Evolutionary conservation across 2,888 invertebrate species (phyloP).

Genomic region (Nymphalis c-album): DNA sequence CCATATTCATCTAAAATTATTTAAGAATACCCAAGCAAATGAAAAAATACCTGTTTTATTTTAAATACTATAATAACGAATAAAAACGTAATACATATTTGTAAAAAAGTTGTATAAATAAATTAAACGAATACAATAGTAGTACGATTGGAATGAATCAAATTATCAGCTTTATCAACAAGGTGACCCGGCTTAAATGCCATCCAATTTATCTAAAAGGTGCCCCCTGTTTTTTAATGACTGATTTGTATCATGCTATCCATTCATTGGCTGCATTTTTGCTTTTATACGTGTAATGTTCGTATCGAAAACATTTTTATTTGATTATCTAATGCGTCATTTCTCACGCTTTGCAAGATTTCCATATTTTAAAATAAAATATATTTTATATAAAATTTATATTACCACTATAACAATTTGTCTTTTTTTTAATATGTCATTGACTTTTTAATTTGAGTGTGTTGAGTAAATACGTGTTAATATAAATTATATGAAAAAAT

Average conservation of each 20-base stretch:
- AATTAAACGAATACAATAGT: constrained; percentile 21
- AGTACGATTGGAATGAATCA: constrained; percentile 34
- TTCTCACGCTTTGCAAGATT: too few relatives aligned
- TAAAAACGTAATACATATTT: constrained; percentile 14
- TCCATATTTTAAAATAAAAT: too few relatives aligned
- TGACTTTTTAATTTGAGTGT: too few relatives aligned
- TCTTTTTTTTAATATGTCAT: too few relatives aligned
- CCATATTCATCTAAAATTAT: too few relatives aligned
- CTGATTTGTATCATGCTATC: constrained; percentile 36
- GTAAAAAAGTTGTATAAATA: constrained; percentile 15
- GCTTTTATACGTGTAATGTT: not conserved
- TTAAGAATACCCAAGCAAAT: too few relatives aligned
- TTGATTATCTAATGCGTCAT: too few relatives aligned
- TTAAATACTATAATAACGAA: not conserved
- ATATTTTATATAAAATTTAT: too few relatives aligned
- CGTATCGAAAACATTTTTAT: too few relatives aligned
- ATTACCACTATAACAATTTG: too few relatives aligned
- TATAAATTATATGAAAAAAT: too few relatives aligned
- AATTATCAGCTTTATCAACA: constrained; percentile 47
- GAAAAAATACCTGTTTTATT: not conserved
- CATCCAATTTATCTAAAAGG: constrained; percentile 50
- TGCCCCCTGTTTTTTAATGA: constrained; percentile 48
- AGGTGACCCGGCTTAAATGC: constrained; percentile 51
- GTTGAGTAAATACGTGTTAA: too few relatives aligned
- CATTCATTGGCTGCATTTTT: constrained; percentile 6